Evolutionary conservation across 2,113 vertebrate genomes (phyloP).

Genomic region (Perognathus longimembris): DNA sequence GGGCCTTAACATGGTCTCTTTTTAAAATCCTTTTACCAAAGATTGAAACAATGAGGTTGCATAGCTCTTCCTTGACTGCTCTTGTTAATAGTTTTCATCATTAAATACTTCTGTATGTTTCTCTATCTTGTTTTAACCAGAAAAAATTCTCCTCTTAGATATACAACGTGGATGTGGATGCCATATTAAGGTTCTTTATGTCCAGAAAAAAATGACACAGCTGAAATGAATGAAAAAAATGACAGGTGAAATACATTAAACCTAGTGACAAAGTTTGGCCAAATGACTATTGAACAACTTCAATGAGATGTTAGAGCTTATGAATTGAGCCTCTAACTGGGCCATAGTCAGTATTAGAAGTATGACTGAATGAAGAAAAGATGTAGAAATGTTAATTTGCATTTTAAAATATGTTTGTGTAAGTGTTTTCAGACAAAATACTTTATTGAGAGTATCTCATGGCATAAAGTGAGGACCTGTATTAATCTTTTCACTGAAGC

Average conservation of each 20-base stretch:
- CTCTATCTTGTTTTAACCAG: neutral
- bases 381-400: neutral
- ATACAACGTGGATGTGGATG: neutral
- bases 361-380: conserved; percentile 22
- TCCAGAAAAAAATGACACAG: neutral
- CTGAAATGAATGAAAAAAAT: conserved; percentile 22
- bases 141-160: neutral
- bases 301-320: conserved; percentile 21
- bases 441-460: conserved; percentile 24
- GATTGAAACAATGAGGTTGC: neutral
- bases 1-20: conserved; percentile 20
- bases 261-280: neutral
- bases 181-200: neutral
- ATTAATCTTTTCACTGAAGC: neutral
- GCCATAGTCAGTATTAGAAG: neutral
- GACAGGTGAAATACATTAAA: neutral
- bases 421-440: conserved; percentile 35
- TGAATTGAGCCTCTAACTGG: neutral
- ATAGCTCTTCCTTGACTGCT: conserved; percentile 16
- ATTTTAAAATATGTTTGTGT: neutral
- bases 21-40: conserved; percentile 16
- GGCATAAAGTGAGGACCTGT: neutral
- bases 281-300: conserved; percentile 25
- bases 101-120: conserved; percentile 38
- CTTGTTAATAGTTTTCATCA: neutral